Evolutionary conservation across 2,113 vertebrate species (phyloP).

Genomic region (Sisor rabdophorus): DNA sequence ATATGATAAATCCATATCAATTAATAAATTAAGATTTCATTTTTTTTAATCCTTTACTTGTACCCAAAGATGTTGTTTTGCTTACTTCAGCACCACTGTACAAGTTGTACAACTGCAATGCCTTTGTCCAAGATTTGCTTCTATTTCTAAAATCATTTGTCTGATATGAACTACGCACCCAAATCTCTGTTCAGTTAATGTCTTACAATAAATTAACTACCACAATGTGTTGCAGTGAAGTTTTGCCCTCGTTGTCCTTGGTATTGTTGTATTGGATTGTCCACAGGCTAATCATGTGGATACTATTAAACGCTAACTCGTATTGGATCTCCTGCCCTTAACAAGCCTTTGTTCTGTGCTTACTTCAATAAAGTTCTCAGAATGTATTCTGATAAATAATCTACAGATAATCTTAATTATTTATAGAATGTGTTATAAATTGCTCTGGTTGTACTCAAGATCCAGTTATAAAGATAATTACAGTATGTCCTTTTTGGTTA

Average conservation of each 20-base stretch:
- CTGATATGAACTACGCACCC: neutral
- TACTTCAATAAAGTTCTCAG: conserved; percentile 54
- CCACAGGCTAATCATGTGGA: conserved; percentile 48
- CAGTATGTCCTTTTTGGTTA: too few relatives aligned
- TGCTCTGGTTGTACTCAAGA: too few relatives aligned
- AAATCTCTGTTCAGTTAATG: too few relatives aligned
- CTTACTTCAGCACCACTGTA: neutral
- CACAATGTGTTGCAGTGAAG: neutral
- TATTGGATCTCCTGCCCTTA: conserved; percentile 3
- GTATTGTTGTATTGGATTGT: conserved; percentile 51
- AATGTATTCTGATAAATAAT: conserved; percentile 26
- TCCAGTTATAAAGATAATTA: too few relatives aligned
- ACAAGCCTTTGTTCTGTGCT: conserved; percentile 41
- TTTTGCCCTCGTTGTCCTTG: conserved; percentile 30
- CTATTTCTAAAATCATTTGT: neutral
- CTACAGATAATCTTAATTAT: neutral
- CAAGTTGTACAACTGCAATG: neutral
- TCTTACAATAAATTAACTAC: neutral
- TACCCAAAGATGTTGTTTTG: neutral
- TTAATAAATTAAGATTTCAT: too few relatives aligned
- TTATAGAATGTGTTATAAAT: too few relatives aligned
- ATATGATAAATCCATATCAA: too few relatives aligned
- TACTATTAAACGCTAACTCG: conserved; percentile 54
- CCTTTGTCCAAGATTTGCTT: neutral
- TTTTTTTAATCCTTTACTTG: too few relatives aligned